Evolutionary conservation across 1,140 invertebrate species (phyloP), one percentile per base, ranked within the genome.

Genomic region (Lepidurus couesii): DNA sequence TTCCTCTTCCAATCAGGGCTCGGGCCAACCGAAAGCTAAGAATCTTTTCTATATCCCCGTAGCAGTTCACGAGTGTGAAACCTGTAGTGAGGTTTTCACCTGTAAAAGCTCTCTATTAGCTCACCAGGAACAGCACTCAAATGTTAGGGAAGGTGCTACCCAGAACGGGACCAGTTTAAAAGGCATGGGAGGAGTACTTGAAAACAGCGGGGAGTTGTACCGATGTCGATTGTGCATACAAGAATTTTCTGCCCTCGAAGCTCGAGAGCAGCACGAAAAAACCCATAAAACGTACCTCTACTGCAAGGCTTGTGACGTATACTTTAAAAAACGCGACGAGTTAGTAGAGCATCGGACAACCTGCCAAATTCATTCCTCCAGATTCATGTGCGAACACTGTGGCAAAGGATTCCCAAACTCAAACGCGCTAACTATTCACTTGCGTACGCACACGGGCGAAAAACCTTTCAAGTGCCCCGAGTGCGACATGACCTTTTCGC

Each of bases 401-500:
- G 78, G 77, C 11, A 78, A 79, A 43, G 34, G 65, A 1, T 80
- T 80, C 73, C 13, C 65, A n/a, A 74, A 44, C 6, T n/a, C 24
- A 16, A n/a, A 75, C 24, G 42, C 78, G 24, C 74, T 80, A 34
- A 24, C 74, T 7, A 43, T 65, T 7, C 79, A 80, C n/a, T 45
- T 75, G 73, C 77, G 79, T 44, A 78, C 77, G 16, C 80, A 80
- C 42, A 80, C 78, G 47, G 80, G 80, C 16, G 80, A 80, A 73
- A 77, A 80, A 45, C 80, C 79, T 53, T 80, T 78, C 44, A 75
- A 80, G 47, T 80, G 80, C 53, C 79, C 80, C 7, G 42, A 44
- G 13, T 80, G 80, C 44, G 80, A 76, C 10, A 76, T 75, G 9
- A 80, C 53, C 7, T 80, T 80, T 21, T 44, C 79, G 21, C 77